Evolutionary conservation across 2,888 invertebrate species (phyloP).

Genomic region (Chorisops tibialis): DNA sequence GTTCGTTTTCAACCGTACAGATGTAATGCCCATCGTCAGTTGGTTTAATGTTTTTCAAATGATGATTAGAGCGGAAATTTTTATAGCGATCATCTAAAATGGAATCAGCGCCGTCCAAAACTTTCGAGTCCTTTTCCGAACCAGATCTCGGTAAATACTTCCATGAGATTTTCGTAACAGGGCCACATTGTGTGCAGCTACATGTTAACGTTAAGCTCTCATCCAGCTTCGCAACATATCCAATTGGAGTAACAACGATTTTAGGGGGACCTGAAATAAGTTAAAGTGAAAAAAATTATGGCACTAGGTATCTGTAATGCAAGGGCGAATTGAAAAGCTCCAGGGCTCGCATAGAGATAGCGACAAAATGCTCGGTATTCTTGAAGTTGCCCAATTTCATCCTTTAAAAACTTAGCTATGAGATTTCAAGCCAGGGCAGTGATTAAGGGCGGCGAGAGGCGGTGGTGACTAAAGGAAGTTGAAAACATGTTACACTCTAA

Average conservation of each 20-base stretch:
- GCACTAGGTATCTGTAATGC: no score
- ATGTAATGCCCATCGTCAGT: conserved; percentile 52
- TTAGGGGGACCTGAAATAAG: conserved; percentile 14
- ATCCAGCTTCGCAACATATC: conserved; percentile 11
- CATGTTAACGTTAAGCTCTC: conserved; percentile 26
- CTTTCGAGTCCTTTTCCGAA: neutral
- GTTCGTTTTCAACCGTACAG: conserved; percentile 54
- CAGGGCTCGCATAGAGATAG: no score
- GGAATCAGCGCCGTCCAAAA: neutral
- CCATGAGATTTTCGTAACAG: conserved; percentile 25
- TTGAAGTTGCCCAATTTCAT: no score
- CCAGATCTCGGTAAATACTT: neutral
- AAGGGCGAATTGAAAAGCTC: no score
- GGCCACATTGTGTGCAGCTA: conserved; percentile 30
- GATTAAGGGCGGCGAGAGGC: no score
- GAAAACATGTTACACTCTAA: no score
- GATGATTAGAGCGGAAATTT: neutral
- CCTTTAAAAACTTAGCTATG: no score
- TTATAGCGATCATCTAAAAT: neutral
- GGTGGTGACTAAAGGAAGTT: no score
- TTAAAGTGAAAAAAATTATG: no score
- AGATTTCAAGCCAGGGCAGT: no score
- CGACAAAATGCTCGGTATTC: no score
- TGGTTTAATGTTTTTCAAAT: neutral
- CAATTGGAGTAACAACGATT: conserved; percentile 10